Conservation (phyloP, 1,140 invertebrate species). For the Muscidifurax raptorellus region DNA sequence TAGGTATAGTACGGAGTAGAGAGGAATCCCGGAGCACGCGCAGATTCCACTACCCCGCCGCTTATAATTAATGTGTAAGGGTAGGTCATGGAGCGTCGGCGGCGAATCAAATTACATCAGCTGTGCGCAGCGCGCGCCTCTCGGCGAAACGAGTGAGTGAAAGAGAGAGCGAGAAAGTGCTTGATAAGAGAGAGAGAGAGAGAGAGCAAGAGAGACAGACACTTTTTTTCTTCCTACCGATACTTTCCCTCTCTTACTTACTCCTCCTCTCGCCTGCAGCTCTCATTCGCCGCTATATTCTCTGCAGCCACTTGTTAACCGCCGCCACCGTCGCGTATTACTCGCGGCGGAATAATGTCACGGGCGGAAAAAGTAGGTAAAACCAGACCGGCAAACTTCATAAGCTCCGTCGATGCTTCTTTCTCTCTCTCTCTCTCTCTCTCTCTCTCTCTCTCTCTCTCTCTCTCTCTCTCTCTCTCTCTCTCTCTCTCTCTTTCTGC, state of each 20-base stretch:
- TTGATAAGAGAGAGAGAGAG: slow-evolving; percentile 42
- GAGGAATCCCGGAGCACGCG: slow-evolving; percentile 57
- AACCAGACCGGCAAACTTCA: slow-evolving; percentile 43
- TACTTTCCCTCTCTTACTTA: slow-evolving; percentile 19
- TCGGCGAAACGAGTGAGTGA: slow-evolving; percentile 38
- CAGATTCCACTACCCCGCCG: slow-evolving; percentile 25
- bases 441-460: background rate
- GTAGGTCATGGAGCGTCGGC: slow-evolving; percentile 68
- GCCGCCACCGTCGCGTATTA: slow-evolving; percentile 23
- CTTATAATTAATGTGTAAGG: slow-evolving; percentile 75
- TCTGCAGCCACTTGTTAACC: slow-evolving; percentile 53
- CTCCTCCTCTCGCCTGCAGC: slow-evolving; percentile 6
- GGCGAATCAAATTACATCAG: slow-evolving; percentile 54
- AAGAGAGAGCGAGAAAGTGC: slow-evolving; percentile 54
- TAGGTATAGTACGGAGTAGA: background rate
- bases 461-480: too few species aligned
- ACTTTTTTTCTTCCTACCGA: slow-evolving; percentile 30
- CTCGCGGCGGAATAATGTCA: slow-evolving; percentile 50
- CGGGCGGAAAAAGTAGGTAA: slow-evolving; percentile 47
- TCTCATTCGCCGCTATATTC: slow-evolving; percentile 46
- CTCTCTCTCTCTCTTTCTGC: too few species aligned
- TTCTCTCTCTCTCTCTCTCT: background rate
- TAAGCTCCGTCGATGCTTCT: slow-evolving; percentile 25
- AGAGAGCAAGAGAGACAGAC: slow-evolving; percentile 43
- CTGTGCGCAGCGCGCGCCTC: slow-evolving; percentile 26